These are phyloP conservation scores for Phoeniculus purpureus DNA, from an alignment of 2,797 vertebrate species.

Conservation along the genomic window DNA sequence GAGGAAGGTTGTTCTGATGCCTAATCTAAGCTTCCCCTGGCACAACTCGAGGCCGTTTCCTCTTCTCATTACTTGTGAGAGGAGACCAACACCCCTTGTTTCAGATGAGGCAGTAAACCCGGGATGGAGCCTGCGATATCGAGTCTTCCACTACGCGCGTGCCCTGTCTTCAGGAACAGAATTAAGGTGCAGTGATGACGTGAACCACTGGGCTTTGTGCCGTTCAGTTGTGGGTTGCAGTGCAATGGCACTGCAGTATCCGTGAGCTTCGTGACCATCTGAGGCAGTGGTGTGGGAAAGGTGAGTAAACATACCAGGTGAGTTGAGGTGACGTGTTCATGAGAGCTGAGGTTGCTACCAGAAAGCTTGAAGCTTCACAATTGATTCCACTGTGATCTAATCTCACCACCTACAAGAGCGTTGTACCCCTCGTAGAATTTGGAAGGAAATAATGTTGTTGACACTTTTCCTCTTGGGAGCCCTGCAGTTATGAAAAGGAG, in stretches of 20 bases:
- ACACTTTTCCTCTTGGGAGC: conserved; percentile 1
- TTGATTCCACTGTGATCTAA: conserved; percentile 31
- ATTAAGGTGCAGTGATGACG: not conserved
- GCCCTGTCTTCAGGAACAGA: not conserved
- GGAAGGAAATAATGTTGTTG: conserved; percentile 48
- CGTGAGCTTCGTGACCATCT: not conserved
- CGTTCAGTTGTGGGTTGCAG: not conserved
- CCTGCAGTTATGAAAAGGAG: conserved; percentile 45
- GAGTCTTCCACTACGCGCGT: not conserved
- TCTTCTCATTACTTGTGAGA: too few relatives aligned
- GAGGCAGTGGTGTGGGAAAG: not conserved
- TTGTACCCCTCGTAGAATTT: conserved; percentile 2
- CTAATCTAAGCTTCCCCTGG: too few relatives aligned
- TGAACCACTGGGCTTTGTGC: not conserved
- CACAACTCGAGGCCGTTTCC: too few relatives aligned
- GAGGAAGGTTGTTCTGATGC: too few relatives aligned
- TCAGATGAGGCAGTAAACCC: not conserved
- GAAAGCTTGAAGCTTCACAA: not conserved
- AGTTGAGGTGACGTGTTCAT: not conserved
- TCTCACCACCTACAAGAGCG: conserved; percentile 11
- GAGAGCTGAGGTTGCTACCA: not conserved
- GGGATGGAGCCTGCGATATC: not conserved
- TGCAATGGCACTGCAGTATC: not conserved
- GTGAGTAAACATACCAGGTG: not conserved
- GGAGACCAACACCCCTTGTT: not conserved